These are phyloP conservation scores for Alexandromys fortis DNA, from an alignment of 2,113 vertebrate species.

Conservation along the genomic window DNA sequence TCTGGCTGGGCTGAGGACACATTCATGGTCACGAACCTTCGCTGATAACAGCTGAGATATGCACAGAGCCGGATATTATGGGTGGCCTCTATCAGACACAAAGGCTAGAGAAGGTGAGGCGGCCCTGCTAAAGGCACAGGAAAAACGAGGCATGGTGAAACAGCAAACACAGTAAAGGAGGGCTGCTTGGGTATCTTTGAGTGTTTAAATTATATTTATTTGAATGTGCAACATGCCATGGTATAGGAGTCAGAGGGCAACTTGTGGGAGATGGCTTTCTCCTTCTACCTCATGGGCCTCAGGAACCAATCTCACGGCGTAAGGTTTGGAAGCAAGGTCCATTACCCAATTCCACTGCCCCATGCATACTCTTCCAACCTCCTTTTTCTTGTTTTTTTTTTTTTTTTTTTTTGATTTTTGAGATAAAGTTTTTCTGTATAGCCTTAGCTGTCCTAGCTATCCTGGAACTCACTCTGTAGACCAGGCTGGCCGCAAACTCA, in stretches of 20 bases:
- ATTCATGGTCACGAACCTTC: slow-evolving; percentile 49
- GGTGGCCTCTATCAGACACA: slow-evolving; percentile 40
- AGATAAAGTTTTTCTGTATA: neutral
- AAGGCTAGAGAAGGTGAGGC: slow-evolving; percentile 17
- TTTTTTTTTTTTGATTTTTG: neutral
- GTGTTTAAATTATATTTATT: neutral
- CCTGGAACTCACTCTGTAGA: neutral
- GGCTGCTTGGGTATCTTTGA: neutral
- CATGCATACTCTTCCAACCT: neutral
- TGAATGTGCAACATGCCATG: neutral
- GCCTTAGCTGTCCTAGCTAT: neutral
- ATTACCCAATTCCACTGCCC: neutral
- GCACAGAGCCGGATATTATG: slow-evolving; percentile 22
- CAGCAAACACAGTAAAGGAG: slow-evolving; percentile 4
- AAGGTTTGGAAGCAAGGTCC: neutral
- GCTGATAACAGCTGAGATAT: slow-evolving; percentile 53
- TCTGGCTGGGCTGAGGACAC: slow-evolving; percentile 19
- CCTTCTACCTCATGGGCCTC: neutral
- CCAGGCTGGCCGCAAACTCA: neutral
- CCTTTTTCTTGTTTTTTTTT: neutral
- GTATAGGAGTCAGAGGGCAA: neutral
- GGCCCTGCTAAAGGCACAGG: neutral
- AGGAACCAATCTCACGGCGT: neutral
- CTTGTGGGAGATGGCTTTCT: neutral
- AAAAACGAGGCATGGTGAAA: neutral